phyloP scores from a whole-genome alignment of 2,888 invertebrate genomes.

The Tethea ocularis region DNA sequence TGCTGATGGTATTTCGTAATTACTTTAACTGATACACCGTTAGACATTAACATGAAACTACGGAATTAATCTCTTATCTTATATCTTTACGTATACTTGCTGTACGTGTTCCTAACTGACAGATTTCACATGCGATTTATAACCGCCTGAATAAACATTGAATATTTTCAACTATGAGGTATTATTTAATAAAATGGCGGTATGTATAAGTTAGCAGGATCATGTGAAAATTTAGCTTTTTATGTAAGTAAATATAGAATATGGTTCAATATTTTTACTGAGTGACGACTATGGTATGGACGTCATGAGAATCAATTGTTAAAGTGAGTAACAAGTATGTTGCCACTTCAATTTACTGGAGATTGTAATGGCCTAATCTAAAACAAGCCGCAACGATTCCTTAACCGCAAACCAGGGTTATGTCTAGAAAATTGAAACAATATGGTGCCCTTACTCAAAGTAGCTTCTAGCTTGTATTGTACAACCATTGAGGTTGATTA shows the following conservation, averaged over 20 bases:
- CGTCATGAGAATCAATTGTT: not conserved
- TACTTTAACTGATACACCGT: conserved; percentile 39
- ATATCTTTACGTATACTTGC: conserved; percentile 35
- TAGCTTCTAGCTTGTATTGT: not conserved
- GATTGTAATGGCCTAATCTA: not conserved
- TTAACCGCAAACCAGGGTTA: conserved; percentile 9
- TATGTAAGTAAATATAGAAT: conserved; percentile 7
- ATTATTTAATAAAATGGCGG: conserved; percentile 13
- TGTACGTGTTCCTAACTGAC: conserved; percentile 30
- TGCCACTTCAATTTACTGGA: not conserved
- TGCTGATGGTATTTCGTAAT: conserved; percentile 54
- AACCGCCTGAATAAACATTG: conserved; percentile 34
- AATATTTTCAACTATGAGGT: conserved; percentile 14
- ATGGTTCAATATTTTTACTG: not conserved
- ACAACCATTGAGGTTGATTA: conserved; percentile 11
- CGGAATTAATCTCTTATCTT: conserved; percentile 41
- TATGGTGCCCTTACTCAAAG: conserved; percentile 1
- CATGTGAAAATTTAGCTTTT: conserved; percentile 8
- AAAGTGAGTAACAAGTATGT: not conserved
- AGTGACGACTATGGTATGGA: not conserved
- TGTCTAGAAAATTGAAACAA: conserved; percentile 15
- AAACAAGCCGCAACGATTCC: conserved; percentile 3
- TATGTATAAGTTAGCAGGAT: conserved; percentile 8
- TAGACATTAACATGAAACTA: conserved; percentile 44
- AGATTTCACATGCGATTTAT: conserved; percentile 43